Evolutionary conservation across 1,140 invertebrate genomes (phyloP).

Genomic region (Homarus americanus): DNA sequence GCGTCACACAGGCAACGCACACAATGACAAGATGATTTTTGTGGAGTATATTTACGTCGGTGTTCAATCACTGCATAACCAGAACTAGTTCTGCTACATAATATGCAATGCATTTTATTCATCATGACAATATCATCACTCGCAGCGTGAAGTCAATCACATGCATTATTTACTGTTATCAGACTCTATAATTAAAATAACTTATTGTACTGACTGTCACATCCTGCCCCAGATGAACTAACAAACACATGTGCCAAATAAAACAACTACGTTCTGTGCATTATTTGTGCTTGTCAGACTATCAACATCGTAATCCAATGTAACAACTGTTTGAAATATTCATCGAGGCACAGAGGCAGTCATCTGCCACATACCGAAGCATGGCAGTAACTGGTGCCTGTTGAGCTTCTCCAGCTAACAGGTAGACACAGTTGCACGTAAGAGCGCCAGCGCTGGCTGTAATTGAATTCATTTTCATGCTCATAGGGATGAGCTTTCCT

Average conservation of each 20-base stretch:
- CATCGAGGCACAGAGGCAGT: neutral
- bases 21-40: neutral
- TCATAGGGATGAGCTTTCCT: too few species aligned
- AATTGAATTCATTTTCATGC: too few species aligned
- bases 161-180: neutral
- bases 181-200: conserved; percentile 10
- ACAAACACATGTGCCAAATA: neutral
- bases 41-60: neutral
- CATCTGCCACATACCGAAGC: too few species aligned
- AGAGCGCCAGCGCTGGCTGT: too few species aligned
- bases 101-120: neutral
- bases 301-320: neutral
- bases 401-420: too few species aligned
- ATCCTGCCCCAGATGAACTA: neutral
- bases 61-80: neutral
- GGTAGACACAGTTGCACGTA: too few species aligned
- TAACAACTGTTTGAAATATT: neutral
- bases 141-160: conserved; percentile 7
- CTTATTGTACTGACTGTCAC: neutral
- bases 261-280: neutral
- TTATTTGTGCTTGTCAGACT: neutral
- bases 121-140: neutral
- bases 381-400: too few species aligned
- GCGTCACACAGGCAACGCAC: neutral
- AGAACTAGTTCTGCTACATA: neutral